phyloP scores from a whole-genome alignment of 1,140 invertebrate species.

The Drosophila gunungcola region DNA sequence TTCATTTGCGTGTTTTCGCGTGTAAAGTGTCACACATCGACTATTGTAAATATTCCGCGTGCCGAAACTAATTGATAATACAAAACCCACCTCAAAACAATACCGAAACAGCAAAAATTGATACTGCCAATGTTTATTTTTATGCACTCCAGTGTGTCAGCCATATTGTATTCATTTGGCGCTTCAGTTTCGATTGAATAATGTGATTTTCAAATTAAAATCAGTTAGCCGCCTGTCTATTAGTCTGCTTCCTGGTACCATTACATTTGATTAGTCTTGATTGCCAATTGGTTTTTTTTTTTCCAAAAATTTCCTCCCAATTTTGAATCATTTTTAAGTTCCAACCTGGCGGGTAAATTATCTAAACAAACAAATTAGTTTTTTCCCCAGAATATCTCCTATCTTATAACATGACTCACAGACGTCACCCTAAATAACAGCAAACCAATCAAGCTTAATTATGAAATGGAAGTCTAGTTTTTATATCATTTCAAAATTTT shows the following conservation, averaged over 20 bases:
- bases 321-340: neutral
- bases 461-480: too few relatives aligned
- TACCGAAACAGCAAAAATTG: conserved; percentile 2
- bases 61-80: conserved; percentile 50
- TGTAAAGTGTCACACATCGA: conserved; percentile 62
- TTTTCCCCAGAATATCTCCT: neutral
- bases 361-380: conserved; percentile 1
- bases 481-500: too few relatives aligned
- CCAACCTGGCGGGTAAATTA: neutral
- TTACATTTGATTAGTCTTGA: conserved; percentile 17
- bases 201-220: conserved; percentile 21
- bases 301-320: neutral
- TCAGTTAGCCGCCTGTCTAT: conserved; percentile 24
- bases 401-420: neutral
- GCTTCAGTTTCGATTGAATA: conserved; percentile 25
- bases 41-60: conserved; percentile 15
- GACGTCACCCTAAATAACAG: neutral
- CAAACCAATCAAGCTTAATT: neutral
- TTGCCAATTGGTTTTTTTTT: conserved; percentile 5
- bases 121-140: neutral
- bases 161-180: conserved; percentile 5
- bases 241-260: conserved; percentile 26
- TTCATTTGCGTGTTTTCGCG: conserved; percentile 50
- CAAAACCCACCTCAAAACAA: conserved; percentile 27
- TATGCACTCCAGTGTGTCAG: conserved; percentile 1